These are phyloP conservation scores for Trileptium ribeirensis DNA, from an alignment of 2,888 invertebrate genomes.

Conservation along the genomic window DNA sequence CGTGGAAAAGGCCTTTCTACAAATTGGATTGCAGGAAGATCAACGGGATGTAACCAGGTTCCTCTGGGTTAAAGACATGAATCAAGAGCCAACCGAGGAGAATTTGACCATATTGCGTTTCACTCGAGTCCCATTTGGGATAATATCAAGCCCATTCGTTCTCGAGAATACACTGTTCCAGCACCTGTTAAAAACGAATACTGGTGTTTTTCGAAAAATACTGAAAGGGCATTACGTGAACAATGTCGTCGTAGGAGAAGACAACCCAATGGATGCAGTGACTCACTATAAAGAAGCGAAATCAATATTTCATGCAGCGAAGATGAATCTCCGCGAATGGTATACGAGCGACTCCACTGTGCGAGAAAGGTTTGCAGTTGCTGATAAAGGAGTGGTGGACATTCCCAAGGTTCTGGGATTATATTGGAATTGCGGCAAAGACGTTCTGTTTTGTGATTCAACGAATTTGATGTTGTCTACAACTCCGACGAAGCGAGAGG, in stretches of 20 bases:
- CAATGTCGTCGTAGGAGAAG: background rate
- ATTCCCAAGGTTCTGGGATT: too few relatives aligned
- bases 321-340: background rate
- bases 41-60: slow-evolving; percentile 27
- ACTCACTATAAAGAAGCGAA: background rate
- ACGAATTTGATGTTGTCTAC: too few relatives aligned
- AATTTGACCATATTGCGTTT: slow-evolving; percentile 36
- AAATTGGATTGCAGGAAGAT: slow-evolving; percentile 26
- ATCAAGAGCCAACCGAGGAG: slow-evolving; percentile 2
- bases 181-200: slow-evolving; percentile 1
- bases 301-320: background rate
- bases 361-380: background rate
- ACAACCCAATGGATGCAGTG: background rate
- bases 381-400: too few relatives aligned
- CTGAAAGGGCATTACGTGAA: background rate
- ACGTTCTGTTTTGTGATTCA: too few relatives aligned
- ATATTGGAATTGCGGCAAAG: too few relatives aligned
- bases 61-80: background rate
- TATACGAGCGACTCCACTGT: background rate
- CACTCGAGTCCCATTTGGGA: slow-evolving; percentile 35
- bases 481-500: too few relatives aligned
- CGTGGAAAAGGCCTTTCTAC: slow-evolving; percentile 40
- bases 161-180: slow-evolving; percentile 28
- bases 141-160: slow-evolving; percentile 30
- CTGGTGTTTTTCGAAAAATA: background rate